Base-by-base conservation (phyloP, 92 coral and sea anemone species). In the Zoanthus gigantus region DNA sequence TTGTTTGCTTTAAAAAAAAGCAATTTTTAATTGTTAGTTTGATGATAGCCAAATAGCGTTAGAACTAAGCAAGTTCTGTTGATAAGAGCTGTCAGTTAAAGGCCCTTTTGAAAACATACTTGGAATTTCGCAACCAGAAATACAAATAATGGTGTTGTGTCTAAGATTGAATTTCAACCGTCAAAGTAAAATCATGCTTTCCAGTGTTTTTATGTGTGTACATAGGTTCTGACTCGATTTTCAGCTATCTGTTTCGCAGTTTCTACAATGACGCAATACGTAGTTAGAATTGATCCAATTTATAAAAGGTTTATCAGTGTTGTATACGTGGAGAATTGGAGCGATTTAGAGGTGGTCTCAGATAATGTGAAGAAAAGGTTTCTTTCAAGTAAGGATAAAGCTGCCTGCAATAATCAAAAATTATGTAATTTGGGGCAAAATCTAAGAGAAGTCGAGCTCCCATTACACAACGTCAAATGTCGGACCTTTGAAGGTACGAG, bases 281-380 rank as follows among this genome's bases (percentile, higher is more conserved):
- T 81, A 28, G 85, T 81, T 11, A 81, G 45, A 18, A 46, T 66
- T 12, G 74, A 65, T 71, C 85, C 85, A 53, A 50, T 46, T 81
- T 81, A 81, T 29, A 71, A 28, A 46, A 73, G 76, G 23, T 81
- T 81, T 67, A 74, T 81, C 56, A 81, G 67, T 47, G 85, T 81
- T 45, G 52, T 81, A 45, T 65, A 66, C 75, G 56, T 18, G 61
- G 85, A 81, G 75, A 81, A 46, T 30, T 37, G 48, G 23, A 37
- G 32, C 29, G 13, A 53, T 14, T 9, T 45, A 23, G 73, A 0
- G 71, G 56, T 11, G n/a, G 11, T 0, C 32, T 66, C 84, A 48
- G 54, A 79, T 31, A 45, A 46, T n/a, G 58, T 23, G 16, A 44
- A 30, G 50, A 61, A 63, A 79, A 9, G 61, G 4, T 79, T 66